Evolutionary conservation across 64 coral and sea anemone species (phyloP).

Genomic region (Actinia tenebrosa): DNA sequence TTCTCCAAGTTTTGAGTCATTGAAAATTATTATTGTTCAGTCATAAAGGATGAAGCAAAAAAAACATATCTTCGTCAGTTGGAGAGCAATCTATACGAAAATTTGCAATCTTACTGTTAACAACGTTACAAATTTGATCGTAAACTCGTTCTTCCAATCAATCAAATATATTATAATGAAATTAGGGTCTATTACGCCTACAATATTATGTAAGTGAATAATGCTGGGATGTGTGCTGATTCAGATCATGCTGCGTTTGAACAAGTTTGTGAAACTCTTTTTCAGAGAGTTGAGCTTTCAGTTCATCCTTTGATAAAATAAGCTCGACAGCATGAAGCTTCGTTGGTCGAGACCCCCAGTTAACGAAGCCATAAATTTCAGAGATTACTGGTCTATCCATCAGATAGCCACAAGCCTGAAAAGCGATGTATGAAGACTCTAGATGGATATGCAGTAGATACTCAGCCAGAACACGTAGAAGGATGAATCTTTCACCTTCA

Average conservation of each 20-base stretch:
- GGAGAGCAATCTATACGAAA: too few relatives aligned
- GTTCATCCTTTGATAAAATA: constrained; percentile 62
- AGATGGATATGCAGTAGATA: constrained; percentile 62
- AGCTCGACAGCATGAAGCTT: constrained; percentile 48
- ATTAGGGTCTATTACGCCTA: too few relatives aligned
- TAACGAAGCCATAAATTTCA: constrained; percentile 41
- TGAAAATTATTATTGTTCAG: too few relatives aligned
- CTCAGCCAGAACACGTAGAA: constrained; percentile 34
- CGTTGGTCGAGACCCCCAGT: constrained; percentile 12
- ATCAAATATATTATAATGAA: too few relatives aligned
- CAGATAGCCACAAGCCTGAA: constrained; percentile 58
- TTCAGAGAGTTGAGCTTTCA: constrained; percentile 48
- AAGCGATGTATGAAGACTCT: constrained; percentile 59
- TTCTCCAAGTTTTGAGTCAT: too few relatives aligned
- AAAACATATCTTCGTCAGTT: too few relatives aligned
- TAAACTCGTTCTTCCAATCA: too few relatives aligned
- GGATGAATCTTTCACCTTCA: constrained; percentile 34
- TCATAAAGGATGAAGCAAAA: too few relatives aligned
- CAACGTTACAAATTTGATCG: too few relatives aligned
- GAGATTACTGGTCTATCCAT: constrained; percentile 48
- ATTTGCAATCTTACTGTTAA: too few relatives aligned
- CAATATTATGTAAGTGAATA: too few relatives aligned
- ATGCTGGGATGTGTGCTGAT: not conserved
- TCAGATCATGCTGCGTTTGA: constrained; percentile 7
- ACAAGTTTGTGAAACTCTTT: constrained; percentile 48